These are phyloP conservation scores for Chrysopilus asiliformis DNA, from an alignment of 2,888 invertebrate species.

Conservation along the genomic window DNA sequence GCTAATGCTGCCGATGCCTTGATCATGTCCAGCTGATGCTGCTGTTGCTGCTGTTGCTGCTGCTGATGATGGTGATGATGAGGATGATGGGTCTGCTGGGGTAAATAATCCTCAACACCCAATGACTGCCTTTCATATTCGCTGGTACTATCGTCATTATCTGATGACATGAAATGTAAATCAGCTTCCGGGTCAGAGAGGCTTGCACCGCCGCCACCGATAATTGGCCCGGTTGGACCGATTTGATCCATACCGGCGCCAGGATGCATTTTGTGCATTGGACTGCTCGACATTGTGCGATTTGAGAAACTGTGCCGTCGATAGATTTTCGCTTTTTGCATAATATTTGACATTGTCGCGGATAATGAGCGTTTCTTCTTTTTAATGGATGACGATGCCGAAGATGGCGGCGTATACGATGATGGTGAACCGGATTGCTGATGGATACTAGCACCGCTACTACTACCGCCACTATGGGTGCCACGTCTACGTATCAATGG, in stretches of 20 bases:
- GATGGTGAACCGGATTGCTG: background rate
- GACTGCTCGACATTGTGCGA: conserved; percentile 10
- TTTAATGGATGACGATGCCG: conserved; percentile 32
- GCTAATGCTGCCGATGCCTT: too few relatives aligned
- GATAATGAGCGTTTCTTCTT: conserved; percentile 72
- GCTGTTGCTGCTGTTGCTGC: conserved; percentile 38
- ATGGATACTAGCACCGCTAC: background rate
- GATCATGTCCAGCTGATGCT: too few relatives aligned
- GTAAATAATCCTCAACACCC: conserved; percentile 39
- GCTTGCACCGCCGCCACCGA: conserved; percentile 46
- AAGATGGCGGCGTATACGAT: background rate
- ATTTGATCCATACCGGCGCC: too few relatives aligned
- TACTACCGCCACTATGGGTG: conserved; percentile 12
- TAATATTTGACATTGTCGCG: conserved; percentile 69
- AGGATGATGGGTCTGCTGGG: conserved; percentile 12
- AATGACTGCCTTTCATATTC: conserved; percentile 28
- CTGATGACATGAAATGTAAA: conserved; percentile 34
- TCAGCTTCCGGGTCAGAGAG: conserved; percentile 62
- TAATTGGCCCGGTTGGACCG: too few relatives aligned
- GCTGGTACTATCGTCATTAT: conserved; percentile 25
- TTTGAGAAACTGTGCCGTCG: conserved; percentile 34
- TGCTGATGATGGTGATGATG: conserved; percentile 31
- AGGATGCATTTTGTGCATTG: conserved; percentile 23
- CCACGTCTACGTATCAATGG: conserved; percentile 23
- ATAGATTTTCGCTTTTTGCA: conserved; percentile 63